Evolutionary conservation across 2,797 vertebrate species (phyloP).

Genomic region (Esox lucius): DNA sequence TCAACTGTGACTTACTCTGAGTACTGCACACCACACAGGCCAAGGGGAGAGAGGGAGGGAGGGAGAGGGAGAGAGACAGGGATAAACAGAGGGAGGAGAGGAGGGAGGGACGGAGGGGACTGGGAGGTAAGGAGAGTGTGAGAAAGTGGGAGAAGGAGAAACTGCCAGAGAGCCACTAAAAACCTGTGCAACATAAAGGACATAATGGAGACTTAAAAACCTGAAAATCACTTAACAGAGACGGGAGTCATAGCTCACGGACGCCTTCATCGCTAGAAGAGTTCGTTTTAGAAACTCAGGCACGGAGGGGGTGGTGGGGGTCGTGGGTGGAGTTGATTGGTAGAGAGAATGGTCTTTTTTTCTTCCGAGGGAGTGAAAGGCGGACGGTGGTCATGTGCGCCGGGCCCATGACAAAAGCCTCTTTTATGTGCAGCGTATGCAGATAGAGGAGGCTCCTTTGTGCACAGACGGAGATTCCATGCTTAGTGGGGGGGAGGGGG

Average conservation of each 20-base stretch:
- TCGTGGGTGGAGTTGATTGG: background rate
- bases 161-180: constrained; percentile 19
- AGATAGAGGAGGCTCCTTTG: constrained; percentile 84
- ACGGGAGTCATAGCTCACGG: constrained; percentile 52
- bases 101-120: background rate
- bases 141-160: background rate
- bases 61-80: constrained; percentile 13
- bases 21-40: constrained; percentile 43
- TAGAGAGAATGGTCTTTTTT: constrained; percentile 55
- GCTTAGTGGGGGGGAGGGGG: constrained; percentile 60
- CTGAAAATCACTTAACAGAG: background rate
- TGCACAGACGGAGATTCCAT: constrained; percentile 79
- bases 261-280: constrained; percentile 57
- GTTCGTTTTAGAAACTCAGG: constrained; percentile 52
- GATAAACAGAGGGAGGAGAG: constrained; percentile 15
- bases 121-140: background rate
- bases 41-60: constrained; percentile 10
- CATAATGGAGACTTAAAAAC: constrained; percentile 27
- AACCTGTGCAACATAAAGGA: background rate
- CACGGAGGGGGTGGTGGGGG: background rate
- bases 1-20: constrained; percentile 45
- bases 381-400: constrained; percentile 80
- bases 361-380: constrained; percentile 69
- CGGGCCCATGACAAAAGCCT: constrained; percentile 81
- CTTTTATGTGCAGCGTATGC: constrained; percentile 82